Evolutionary conservation across 2,113 vertebrate species (phyloP), one percentile per base, ranked within the genome.

Genomic region (Empidonax alnorum): DNA sequence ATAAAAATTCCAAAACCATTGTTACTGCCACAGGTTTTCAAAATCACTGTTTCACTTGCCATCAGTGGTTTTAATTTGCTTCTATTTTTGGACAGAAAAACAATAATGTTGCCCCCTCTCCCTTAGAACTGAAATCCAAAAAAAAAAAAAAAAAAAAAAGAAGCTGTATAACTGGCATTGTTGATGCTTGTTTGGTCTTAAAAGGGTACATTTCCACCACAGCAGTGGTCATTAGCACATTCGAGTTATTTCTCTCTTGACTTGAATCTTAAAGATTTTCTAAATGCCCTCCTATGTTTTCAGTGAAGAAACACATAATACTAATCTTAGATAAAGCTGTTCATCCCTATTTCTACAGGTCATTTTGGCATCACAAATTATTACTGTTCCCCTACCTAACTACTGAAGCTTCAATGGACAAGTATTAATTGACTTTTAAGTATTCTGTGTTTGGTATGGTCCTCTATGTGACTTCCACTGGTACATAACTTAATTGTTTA

Each of bases 401-500:
- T 37, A 59, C 12, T 76, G n/a, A 22, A 87, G 8, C 11, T 78
- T 12, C 13, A 88, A 28, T 46, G 59, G 6, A 61, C 82, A n/a
- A 7, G 3, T 37, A 82, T 53, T 56, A 18, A 47, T 15, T 41
- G 17, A 44, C 72, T 93, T 69, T 68, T 56, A 65, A 53, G 19
- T 59, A 66, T 33, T 21, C 11, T 72, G 3, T 37, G 31, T 56
- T 88, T 21, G 4, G 8, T 62, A 61, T 46, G 35, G 8, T 81
- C 17, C 93, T 93, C 84, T 86, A 62, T 94, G 93, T 89, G 63
- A 95, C 93, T 65, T 63, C 25, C 69, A 76, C 33, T 87, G 63
- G 11, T 22, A 74, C 37, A 82, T 94, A 91, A 95, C 14, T 94
- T 92, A 85, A 83, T 84, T 91, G n/a, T 91, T 98, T 96, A 91